Conservation (phyloP, 2,113 vertebrate genomes). For the Dinomys branickii region DNA sequence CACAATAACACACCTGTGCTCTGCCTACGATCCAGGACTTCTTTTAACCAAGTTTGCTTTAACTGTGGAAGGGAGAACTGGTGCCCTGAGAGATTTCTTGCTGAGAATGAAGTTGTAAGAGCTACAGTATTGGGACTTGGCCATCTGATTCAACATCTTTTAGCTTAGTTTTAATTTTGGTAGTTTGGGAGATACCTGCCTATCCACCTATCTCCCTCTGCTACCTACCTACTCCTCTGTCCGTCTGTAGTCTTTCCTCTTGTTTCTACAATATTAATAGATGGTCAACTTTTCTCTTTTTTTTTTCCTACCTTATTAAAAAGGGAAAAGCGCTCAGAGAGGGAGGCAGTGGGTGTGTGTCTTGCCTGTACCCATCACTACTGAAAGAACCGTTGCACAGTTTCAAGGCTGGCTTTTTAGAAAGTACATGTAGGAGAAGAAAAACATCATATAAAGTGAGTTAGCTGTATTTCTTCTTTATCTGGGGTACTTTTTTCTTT, state of each 20-base stretch:
- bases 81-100: neutral
- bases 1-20: neutral
- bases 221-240: neutral
- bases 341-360: neutral
- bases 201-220: neutral
- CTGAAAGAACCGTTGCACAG: neutral
- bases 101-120: neutral
- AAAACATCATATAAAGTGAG: neutral
- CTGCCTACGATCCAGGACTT: neutral
- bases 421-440: neutral
- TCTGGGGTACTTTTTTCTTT: neutral
- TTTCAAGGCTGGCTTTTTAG: constrained; percentile 5
- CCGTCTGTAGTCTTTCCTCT: neutral
- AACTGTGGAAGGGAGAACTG: neutral
- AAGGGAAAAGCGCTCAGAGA: neutral
- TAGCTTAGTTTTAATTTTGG: neutral
- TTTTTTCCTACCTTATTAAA: neutral
- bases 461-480: neutral
- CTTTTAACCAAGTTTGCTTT: neutral
- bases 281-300: neutral
- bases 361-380: neutral
- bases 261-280: neutral
- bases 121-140: neutral
- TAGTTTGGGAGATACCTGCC: neutral
- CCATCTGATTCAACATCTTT: neutral